A percentile compares a stretch with the other conserved stretches of the same genome.
Conservation (phyloP, 2,888 invertebrate genomes). For the Xiphydria camelus region DNA sequence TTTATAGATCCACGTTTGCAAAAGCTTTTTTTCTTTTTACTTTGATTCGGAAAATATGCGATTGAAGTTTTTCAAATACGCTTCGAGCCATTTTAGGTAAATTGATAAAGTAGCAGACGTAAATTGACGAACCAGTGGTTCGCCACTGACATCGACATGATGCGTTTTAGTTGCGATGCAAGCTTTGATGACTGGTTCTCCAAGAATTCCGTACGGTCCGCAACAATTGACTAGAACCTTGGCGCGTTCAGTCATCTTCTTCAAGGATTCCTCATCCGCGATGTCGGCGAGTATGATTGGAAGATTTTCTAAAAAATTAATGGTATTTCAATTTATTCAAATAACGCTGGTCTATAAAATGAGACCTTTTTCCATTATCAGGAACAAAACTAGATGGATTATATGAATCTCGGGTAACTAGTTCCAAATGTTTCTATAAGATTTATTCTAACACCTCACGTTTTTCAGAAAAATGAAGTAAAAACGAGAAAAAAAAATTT, state of each 20-base stretch:
- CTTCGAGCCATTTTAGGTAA: conserved; percentile 3
- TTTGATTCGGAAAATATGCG: not conserved
- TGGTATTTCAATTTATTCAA: not conserved
- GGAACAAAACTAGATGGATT: too few species aligned
- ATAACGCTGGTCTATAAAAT: too few species aligned
- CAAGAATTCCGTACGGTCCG: conserved; percentile 87
- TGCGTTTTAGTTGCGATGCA: conserved; percentile 79
- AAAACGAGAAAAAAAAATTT: too few species aligned
- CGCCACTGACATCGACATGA: conserved; percentile 92
- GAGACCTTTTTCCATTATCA: too few species aligned
- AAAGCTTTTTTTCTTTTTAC: too few species aligned
- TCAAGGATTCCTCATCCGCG: conserved; percentile 71
- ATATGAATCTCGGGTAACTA: too few species aligned
- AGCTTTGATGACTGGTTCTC: conserved; percentile 87
- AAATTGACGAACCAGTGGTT: conserved; percentile 69
- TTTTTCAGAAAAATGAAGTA: too few species aligned
- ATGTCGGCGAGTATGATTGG: conserved; percentile 80
- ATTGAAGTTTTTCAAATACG: not conserved
- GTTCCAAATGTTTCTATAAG: too few species aligned
- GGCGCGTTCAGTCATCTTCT: conserved; percentile 78
- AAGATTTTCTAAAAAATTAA: conserved; percentile 61
- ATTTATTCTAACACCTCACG: too few species aligned
- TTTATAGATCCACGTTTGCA: too few species aligned
- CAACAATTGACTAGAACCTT: conserved; percentile 88
- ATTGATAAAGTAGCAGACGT: conserved; percentile 11